A percentile compares a stretch with the other conserved stretches of the same genome.
These are phyloP conservation scores for Resseliella maxima DNA, from an alignment of 2,888 invertebrate species.

Conservation along the genomic window DNA sequence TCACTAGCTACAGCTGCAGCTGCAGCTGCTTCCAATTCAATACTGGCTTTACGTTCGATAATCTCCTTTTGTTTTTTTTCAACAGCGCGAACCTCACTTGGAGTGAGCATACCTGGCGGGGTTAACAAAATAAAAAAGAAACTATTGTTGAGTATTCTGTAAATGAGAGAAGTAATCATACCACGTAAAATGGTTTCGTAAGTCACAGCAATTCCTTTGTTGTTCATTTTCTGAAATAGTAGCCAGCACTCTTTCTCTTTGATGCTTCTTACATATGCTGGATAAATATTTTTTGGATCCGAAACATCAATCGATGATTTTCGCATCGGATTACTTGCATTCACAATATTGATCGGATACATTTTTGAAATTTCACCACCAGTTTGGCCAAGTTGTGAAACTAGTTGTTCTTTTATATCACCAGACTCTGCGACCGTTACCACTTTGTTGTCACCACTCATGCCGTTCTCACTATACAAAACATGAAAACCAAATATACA, in stretches of 20 bases:
- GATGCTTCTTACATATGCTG: slow-evolving; percentile 69
- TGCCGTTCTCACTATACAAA: slow-evolving; percentile 8
- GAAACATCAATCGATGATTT: slow-evolving; percentile 18
- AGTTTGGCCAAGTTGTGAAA: neutral
- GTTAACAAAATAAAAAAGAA: too few relatives aligned
- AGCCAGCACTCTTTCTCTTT: slow-evolving; percentile 78
- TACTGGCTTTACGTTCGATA: slow-evolving; percentile 39
- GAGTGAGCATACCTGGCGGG: slow-evolving; percentile 80
- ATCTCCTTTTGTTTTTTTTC: slow-evolving; percentile 65
- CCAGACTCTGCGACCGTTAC: neutral
- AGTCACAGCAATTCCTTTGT: slow-evolving; percentile 75
- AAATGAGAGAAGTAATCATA: too few relatives aligned
- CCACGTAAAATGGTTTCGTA: slow-evolving; percentile 78
- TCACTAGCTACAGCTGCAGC: neutral
- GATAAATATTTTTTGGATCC: slow-evolving; percentile 62
- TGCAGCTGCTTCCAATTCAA: slow-evolving; percentile 14
- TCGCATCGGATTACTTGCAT: neutral
- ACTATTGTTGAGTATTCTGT: too few relatives aligned
- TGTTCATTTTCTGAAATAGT: slow-evolving; percentile 75
- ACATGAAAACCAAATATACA: neutral
- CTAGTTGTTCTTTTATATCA: neutral
- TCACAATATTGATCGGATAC: slow-evolving; percentile 31
- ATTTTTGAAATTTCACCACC: neutral
- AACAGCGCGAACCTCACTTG: slow-evolving; percentile 76
- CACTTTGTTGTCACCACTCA: slow-evolving; percentile 9